A percentile compares a stretch with the other conserved stretches of the same genome.
Evolutionary conservation across 2,797 vertebrate genomes (phyloP).

Genomic region (Sphaeramia orbicularis): DNA sequence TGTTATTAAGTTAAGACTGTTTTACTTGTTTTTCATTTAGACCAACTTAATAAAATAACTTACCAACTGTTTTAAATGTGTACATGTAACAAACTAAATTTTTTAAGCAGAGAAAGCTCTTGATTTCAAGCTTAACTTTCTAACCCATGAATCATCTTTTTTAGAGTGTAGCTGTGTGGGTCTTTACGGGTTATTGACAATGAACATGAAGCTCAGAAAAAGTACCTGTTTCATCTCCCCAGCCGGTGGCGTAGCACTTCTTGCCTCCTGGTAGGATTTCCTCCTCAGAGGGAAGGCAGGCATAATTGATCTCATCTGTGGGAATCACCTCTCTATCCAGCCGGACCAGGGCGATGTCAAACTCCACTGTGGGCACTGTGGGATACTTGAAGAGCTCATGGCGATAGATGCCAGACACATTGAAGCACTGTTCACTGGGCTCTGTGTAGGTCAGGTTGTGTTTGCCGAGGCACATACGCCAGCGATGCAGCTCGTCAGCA

Average conservation of each 20-base stretch:
- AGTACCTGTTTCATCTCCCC: conserved; percentile 86
- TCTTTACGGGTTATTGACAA: background rate
- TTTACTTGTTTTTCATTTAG: no score
- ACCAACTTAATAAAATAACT: no score
- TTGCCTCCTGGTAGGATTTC: conserved; percentile 77
- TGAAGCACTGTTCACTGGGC: conserved; percentile 73
- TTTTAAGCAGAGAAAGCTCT: no score
- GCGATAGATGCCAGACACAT: conserved; percentile 79
- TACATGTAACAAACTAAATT: no score
- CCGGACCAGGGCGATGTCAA: conserved; percentile 84
- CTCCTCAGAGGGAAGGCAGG: conserved; percentile 82
- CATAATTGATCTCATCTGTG: conserved; percentile 75
- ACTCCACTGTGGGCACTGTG: conserved; percentile 84
- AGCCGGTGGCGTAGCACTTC: conserved; percentile 85
- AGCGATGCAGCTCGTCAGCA: conserved; percentile 84
- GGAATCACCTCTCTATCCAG: conserved; percentile 77
- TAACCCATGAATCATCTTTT: no score
- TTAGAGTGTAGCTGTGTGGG: no score
- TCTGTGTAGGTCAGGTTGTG: conserved; percentile 85
- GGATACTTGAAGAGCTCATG: conserved; percentile 87
- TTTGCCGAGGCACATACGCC: conserved; percentile 87
- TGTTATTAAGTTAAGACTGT: no score
- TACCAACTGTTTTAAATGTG: no score
- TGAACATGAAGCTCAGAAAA: conserved; percentile 14
- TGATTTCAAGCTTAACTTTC: no score